These are phyloP conservation scores for Rhynchotus rufescens DNA, from an alignment of 2,797 vertebrate species.

Conservation along the genomic window DNA sequence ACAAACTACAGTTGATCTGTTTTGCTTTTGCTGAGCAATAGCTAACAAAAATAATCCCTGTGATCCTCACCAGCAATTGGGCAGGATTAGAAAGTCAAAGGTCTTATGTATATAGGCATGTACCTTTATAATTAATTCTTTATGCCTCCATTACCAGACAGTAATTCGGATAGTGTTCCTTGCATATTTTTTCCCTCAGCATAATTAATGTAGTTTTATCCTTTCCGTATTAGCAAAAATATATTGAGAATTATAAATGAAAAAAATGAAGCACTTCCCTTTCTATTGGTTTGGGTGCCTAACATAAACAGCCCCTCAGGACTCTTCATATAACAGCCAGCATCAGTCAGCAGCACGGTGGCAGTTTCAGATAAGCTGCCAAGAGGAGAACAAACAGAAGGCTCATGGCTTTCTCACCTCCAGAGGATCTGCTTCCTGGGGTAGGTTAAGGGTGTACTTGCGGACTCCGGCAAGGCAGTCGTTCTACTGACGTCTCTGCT, in stretches of 20 bases:
- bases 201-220: background rate
- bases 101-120: background rate
- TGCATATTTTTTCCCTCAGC: background rate
- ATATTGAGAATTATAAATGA: background rate
- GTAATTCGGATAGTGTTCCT: background rate
- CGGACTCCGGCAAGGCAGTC: background rate
- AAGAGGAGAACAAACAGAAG: background rate
- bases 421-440: background rate
- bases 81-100: slow-evolving; percentile 55
- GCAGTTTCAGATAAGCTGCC: background rate
- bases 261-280: background rate
- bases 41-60: slow-evolving; percentile 48
- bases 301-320: background rate
- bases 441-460: background rate
- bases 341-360: background rate
- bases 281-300: background rate
- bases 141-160: background rate
- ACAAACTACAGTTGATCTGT: slow-evolving; percentile 44
- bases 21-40: slow-evolving; percentile 59
- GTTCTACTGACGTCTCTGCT: background rate
- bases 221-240: background rate
- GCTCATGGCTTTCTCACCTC: background rate
- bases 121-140: slow-evolving; percentile 41
- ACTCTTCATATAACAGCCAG: background rate
- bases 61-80: slow-evolving; percentile 47